phyloP scores from a whole-genome alignment of 2,888 invertebrate species.

The Drosophila mimetica region DNA sequence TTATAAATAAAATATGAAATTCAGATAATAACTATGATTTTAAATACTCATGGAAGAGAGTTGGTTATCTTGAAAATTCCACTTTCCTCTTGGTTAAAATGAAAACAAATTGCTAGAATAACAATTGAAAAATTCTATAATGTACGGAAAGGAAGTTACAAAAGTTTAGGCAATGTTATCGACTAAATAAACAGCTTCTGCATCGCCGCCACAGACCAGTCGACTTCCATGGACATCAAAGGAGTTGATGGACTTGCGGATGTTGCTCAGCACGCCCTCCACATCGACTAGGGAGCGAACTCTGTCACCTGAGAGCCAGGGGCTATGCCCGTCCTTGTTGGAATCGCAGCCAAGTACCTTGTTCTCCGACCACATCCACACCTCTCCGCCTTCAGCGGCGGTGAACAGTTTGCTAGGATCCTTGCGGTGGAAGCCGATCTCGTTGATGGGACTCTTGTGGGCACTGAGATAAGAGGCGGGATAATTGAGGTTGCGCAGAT shows the following conservation, averaged over 20 bases:
- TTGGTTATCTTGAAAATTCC: no score
- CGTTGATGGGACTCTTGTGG: constrained; percentile 90
- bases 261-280: constrained; percentile 89
- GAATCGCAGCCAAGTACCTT: constrained; percentile 83
- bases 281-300: constrained; percentile 86
- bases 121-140: constrained; percentile 1
- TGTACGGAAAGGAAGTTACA: constrained; percentile 3
- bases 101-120: neutral
- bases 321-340: constrained; percentile 82
- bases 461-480: constrained; percentile 93
- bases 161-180: constrained; percentile 85
- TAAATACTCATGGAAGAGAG: no score
- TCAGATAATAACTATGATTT: neutral
- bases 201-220: constrained; percentile 93
- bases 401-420: constrained; percentile 94
- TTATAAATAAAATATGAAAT: constrained; percentile 18
- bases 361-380: constrained; percentile 95
- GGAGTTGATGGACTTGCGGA: constrained; percentile 92
- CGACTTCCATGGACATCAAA: constrained; percentile 91
- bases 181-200: constrained; percentile 94
- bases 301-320: constrained; percentile 89
- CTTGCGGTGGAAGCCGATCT: constrained; percentile 94
- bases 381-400: constrained; percentile 91
- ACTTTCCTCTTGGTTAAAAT: no score
- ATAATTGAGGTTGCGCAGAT: constrained; percentile 92